phyloP scores from a whole-genome alignment of 2,888 invertebrate genomes.

The Diarsia rubi region DNA sequence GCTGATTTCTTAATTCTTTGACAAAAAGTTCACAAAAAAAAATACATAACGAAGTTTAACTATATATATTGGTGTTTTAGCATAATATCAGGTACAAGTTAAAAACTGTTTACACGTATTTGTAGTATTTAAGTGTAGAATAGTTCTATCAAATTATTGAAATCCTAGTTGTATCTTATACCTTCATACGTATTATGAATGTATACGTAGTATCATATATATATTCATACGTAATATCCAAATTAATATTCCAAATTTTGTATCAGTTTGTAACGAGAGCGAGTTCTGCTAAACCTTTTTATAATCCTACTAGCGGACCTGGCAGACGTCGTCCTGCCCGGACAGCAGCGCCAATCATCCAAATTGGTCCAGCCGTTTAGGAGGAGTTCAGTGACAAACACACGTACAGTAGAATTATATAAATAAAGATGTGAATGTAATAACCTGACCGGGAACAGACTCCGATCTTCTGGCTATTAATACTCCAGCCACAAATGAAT shows the following conservation, averaged over 20 bases:
- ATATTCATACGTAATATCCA: no score
- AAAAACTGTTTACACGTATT: conserved; percentile 32
- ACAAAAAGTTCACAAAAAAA: background rate
- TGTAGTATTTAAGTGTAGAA: conserved; percentile 32
- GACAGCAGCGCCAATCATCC: no score
- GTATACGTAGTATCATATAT: no score
- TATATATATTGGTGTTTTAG: conserved; percentile 17
- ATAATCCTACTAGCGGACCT: no score
- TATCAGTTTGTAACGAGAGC: conserved; percentile 35
- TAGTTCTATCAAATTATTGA: conserved; percentile 11
- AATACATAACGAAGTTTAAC: background rate
- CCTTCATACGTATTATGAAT: background rate
- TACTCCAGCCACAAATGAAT: background rate
- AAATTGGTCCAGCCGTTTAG: no score
- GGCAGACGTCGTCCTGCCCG: no score
- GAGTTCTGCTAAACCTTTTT: conserved; percentile 1
- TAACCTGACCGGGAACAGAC: background rate
- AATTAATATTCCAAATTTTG: conserved; percentile 16
- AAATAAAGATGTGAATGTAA: no score
- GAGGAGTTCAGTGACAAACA: no score
- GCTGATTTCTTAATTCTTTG: background rate
- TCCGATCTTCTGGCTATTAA: background rate
- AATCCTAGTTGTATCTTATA: background rate
- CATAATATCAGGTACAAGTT: conserved; percentile 35
- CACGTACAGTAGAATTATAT: no score